A percentile compares a stretch with the other conserved stretches of the same genome.
phyloP scores from a whole-genome alignment of 2,888 invertebrate species.

The Epiblema foenella region DNA sequence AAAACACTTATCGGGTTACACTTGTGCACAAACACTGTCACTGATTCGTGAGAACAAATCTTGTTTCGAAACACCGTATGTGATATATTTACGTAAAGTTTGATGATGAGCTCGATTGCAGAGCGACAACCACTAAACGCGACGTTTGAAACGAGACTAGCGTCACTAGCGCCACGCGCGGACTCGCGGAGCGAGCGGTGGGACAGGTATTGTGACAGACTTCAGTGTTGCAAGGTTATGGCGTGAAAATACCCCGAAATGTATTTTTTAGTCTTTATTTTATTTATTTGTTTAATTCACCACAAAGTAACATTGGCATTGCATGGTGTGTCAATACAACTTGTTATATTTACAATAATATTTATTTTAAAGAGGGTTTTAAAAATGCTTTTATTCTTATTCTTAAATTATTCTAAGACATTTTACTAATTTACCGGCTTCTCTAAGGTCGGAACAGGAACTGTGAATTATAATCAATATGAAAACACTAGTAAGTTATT shows the following conservation, averaged over 20 bases:
- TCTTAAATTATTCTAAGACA: too few relatives aligned
- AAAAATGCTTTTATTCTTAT: too few relatives aligned
- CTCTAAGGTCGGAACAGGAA: too few relatives aligned
- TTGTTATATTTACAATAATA: too few relatives aligned
- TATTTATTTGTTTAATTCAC: too few relatives aligned
- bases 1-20: slow-evolving; percentile 59
- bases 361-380: too few relatives aligned
- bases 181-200: slow-evolving; percentile 48
- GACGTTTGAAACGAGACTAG: slow-evolving; percentile 66
- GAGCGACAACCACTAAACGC: slow-evolving; percentile 48
- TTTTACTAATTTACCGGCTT: too few relatives aligned
- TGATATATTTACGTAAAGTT: slow-evolving; percentile 70
- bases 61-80: slow-evolving; percentile 55
- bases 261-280: too few relatives aligned
- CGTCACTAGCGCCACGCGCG: slow-evolving; percentile 53
- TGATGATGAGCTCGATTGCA: slow-evolving; percentile 57
- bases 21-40: slow-evolving; percentile 68
- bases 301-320: too few relatives aligned
- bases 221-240: slow-evolving; percentile 28
- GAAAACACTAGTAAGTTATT: too few relatives aligned
- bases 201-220: slow-evolving; percentile 48
- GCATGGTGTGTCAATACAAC: too few relatives aligned
- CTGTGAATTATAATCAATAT: too few relatives aligned
- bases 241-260: neutral
- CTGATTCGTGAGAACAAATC: slow-evolving; percentile 52